Evolutionary conservation across 2,113 vertebrate genomes (phyloP).

Genomic region (Phoxinus phoxinus): DNA sequence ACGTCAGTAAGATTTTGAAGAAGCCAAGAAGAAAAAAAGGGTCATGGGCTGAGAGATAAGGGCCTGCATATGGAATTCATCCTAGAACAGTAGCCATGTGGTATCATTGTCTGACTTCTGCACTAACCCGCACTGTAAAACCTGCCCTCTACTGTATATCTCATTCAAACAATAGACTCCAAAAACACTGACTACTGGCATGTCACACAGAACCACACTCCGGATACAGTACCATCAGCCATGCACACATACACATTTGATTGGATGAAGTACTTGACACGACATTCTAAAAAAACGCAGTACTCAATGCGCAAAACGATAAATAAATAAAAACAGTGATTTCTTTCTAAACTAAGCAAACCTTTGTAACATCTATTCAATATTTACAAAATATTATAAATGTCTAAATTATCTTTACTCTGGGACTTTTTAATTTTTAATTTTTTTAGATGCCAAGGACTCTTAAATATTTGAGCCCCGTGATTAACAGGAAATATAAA

Average conservation of each 20-base stretch:
- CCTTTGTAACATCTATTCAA: neutral
- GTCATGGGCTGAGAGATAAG: constrained; percentile 61
- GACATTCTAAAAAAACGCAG: neutral
- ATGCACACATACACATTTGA: neutral
- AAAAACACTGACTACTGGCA: neutral
- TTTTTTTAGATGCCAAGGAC: too few relatives aligned
- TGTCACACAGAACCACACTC: neutral
- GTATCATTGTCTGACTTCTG: constrained; percentile 65
- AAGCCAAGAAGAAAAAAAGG: constrained; percentile 62
- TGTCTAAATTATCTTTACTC: too few relatives aligned
- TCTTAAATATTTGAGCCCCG: too few relatives aligned
- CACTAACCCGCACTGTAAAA: constrained; percentile 70
- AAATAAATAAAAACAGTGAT: neutral
- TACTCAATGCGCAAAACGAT: neutral
- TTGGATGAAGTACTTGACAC: neutral
- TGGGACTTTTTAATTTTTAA: too few relatives aligned
- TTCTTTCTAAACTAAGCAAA: neutral
- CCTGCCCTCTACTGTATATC: constrained; percentile 44
- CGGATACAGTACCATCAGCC: neutral
- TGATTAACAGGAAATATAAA: too few relatives aligned
- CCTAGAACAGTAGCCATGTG: constrained; percentile 70
- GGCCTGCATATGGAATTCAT: constrained; percentile 71
- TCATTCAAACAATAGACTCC: constrained; percentile 50
- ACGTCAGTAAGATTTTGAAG: constrained; percentile 67
- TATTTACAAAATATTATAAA: neutral